A percentile compares a stretch with the other conserved stretches of the same genome.
These are phyloP conservation scores for Calypte anna DNA, from an alignment of 2,113 vertebrate species.

Conservation along the genomic window DNA sequence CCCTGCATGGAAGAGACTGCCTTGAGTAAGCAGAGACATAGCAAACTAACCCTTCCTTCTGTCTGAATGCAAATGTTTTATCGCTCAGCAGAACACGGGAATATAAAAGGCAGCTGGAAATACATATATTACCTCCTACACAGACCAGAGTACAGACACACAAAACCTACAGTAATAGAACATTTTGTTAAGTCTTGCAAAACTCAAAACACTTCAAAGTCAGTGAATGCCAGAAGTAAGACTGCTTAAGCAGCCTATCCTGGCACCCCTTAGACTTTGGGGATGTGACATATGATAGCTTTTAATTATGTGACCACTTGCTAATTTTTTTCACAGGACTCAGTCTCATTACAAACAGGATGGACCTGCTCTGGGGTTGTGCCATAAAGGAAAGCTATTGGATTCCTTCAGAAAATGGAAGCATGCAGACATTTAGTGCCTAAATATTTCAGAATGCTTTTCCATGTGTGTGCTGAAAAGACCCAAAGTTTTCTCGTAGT, in stretches of 20 bases:
- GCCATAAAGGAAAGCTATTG: background rate
- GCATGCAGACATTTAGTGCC: background rate
- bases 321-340: background rate
- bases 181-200: background rate
- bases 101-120: background rate
- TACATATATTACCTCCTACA: background rate
- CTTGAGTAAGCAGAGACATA: background rate
- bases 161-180: background rate
- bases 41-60: background rate
- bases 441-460: background rate
- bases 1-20: slow-evolving; percentile 73
- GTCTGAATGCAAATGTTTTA: background rate
- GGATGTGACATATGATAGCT: background rate
- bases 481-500: background rate
- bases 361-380: background rate
- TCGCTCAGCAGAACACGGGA: background rate
- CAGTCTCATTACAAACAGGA: background rate
- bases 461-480: background rate
- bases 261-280: background rate
- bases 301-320: background rate
- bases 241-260: background rate
- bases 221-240: background rate
- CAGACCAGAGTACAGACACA: background rate
- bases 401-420: background rate
- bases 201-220: background rate